Conservation (phyloP, 2,888 invertebrate species). For the Tenthredo distinguenda region DNA sequence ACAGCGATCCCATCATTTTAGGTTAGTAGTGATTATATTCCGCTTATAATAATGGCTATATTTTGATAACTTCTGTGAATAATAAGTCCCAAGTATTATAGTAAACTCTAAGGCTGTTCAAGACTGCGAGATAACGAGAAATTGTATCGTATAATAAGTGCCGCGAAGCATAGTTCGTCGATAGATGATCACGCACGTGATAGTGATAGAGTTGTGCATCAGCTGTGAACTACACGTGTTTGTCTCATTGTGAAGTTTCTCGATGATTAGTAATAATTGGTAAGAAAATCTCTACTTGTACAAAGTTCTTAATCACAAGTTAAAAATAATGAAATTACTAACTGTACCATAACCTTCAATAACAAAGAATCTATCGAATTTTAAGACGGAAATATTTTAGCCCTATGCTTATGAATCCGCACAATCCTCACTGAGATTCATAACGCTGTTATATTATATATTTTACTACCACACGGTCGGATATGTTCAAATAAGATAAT, state of each 20-base stretch:
- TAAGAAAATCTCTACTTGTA: neutral
- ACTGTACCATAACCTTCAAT: neutral
- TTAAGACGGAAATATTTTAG: neutral
- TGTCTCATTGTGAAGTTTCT: neutral
- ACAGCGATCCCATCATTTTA: neutral
- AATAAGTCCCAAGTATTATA: neutral
- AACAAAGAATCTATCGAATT: too few relatives aligned
- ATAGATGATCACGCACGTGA: neutral
- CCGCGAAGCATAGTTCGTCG: neutral
- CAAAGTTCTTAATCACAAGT: neutral
- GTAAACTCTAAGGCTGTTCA: neutral
- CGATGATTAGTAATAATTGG: neutral
- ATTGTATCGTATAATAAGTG: neutral
- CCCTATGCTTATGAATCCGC: neutral
- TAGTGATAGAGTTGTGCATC: neutral
- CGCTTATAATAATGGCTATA: neutral
- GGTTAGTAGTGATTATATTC: neutral
- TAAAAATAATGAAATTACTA: neutral
- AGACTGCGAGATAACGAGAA: neutral
- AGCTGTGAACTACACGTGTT: neutral
- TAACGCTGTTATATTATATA: neutral
- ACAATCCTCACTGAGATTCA: neutral
- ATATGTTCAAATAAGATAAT: constrained; percentile 66
- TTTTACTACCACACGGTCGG: neutral
- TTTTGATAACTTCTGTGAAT: neutral